phyloP scores from a whole-genome alignment of 64 coral and sea anemone species.

The Dendronephthya gigantea region DNA sequence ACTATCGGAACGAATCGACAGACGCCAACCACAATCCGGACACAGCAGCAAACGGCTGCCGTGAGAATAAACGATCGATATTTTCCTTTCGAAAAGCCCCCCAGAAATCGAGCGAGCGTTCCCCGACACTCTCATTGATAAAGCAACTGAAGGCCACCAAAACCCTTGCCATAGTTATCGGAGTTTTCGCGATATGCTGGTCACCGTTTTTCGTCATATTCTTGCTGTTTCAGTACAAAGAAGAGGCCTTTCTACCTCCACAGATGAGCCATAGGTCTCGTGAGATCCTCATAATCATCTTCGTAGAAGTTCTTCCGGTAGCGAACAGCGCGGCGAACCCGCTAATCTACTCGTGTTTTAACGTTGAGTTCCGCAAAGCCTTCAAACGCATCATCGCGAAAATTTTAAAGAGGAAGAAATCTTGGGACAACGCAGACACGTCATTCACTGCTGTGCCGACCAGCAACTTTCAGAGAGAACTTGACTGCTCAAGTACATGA shows the following conservation, averaged over 20 bases:
- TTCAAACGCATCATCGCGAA: conserved; percentile 61
- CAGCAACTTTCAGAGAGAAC: background rate
- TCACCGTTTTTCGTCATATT: conserved; percentile 92
- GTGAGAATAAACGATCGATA: background rate
- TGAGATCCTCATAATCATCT: conserved; percentile 36
- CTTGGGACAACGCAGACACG: conserved; percentile 2
- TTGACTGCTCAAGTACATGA: background rate
- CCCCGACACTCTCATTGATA: conserved; percentile 60
- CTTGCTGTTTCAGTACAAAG: conserved; percentile 57
- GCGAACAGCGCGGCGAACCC: conserved; percentile 84
- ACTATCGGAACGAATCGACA: conserved; percentile 33
- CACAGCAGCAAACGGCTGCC: background rate
- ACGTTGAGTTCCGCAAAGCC: conserved; percentile 72
- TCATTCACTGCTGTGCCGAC: background rate
- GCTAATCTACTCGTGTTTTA: conserved; percentile 92
- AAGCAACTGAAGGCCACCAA: conserved; percentile 97
- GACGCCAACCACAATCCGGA: conserved; percentile 18
- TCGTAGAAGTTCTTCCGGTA: conserved; percentile 64
- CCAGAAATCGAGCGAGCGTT: background rate
- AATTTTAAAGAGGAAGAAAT: conserved; percentile 18
- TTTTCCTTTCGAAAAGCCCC: background rate
- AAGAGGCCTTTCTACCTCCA: conserved; percentile 23
- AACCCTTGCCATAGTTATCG: conserved; percentile 77
- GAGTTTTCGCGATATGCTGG: conserved; percentile 82
- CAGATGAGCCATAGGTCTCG: background rate